A percentile compares a stretch with the other conserved stretches of the same genome.
phyloP scores from a whole-genome alignment of 2,797 vertebrate genomes.

The Dromococcyx pavoninus region DNA sequence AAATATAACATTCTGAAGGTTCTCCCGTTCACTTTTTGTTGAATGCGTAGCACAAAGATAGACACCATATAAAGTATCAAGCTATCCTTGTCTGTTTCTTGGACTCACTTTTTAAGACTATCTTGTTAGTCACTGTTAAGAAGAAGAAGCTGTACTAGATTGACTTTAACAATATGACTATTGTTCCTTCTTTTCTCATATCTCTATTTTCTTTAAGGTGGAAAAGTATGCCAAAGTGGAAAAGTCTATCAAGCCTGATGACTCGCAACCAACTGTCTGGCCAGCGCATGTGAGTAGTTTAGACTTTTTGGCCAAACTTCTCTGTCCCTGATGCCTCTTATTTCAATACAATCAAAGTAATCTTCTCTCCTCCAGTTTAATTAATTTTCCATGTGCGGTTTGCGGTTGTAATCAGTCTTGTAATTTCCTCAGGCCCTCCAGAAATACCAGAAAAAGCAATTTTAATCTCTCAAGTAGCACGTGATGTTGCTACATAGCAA shows the following conservation, averaged over 20 bases:
- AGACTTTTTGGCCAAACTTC: constrained; percentile 13
- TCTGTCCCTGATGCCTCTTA: background rate
- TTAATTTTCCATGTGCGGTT: background rate
- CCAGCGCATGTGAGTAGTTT: constrained; percentile 88
- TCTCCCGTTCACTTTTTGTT: background rate
- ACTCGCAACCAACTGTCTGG: constrained; percentile 92
- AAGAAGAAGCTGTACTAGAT: background rate
- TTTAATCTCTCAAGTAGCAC: background rate
- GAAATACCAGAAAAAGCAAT: background rate
- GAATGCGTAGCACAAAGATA: background rate
- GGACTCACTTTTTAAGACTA: background rate
- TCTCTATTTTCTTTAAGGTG: constrained; percentile 81
- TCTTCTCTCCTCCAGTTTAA: background rate
- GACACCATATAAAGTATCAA: background rate
- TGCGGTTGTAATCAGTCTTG: background rate
- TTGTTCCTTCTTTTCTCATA: background rate
- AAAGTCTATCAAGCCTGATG: constrained; percentile 90
- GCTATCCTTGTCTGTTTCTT: background rate
- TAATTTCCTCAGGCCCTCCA: background rate
- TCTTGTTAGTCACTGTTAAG: background rate
- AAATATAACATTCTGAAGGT: background rate
- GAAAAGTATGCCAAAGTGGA: constrained; percentile 97
- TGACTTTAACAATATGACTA: background rate
- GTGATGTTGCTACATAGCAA: background rate
- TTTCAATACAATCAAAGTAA: background rate